Evolutionary conservation across 2,888 invertebrate genomes (phyloP), one percentile per base, ranked within the genome.

Genomic region (Parnassius orleans): DNA sequence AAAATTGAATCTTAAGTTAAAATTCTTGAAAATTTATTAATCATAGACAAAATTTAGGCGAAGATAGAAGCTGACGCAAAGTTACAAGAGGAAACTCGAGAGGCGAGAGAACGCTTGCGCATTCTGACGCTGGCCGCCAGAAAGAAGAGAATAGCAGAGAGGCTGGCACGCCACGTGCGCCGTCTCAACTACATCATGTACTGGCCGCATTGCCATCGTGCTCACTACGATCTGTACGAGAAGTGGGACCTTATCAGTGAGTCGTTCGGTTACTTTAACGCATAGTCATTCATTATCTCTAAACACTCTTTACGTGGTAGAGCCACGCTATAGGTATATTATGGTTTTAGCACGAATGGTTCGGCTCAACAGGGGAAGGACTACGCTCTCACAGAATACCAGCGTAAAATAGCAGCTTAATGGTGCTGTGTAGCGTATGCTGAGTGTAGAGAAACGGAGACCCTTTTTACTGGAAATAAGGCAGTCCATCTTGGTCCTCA

Each of bases 181-280:
- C 58, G 65, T 0, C 61, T 86, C 2, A 90, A 91, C 79, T 90
- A 76, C 68, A 90, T 91, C 33, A 57, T 91, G 68, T 91, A 87
- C 75, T 90, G 87, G 87, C 91, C 91, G 0, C 86, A 86, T 53
- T 83, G 84, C 67, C 90, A 90, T 61, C 69, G 86, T 55, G 90
- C 90, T 0, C 90, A 90, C 61, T 83, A 79, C 66, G 90, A 90
- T 57, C 65, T 90, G 3, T 91, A 91, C 63, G 90, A 90, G 67
- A 90, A 89, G 55, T 90, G 88, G 90, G 90, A 90, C 65, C 62
- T 68, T 43, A 74, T 85, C 53, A 83, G 90, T 90, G 19, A 77
- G 87, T 69, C 57, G n/a, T 41, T 41, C 2, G 7, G 33, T 33
- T 33, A 7, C 5, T 33, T 5, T 33, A 1, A 7, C 0, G 33